Evolutionary conservation across 2,888 invertebrate genomes (phyloP).

Genomic region (Caenorhabditis becei): DNA sequence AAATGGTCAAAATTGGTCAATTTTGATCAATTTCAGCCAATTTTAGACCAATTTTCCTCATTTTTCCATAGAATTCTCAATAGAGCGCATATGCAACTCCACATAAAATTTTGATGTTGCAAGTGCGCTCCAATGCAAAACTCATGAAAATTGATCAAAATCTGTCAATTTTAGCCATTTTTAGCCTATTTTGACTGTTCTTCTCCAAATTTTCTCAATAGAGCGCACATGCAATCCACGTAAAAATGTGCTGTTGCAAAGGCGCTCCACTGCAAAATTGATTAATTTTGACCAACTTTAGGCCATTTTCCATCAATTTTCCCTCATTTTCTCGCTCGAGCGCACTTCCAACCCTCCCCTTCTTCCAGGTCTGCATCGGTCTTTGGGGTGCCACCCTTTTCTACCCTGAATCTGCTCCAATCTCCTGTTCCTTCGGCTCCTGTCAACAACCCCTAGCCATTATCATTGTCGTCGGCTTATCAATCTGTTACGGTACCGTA

Average conservation of each 20-base stretch:
- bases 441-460: constrained; percentile 77
- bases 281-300: no score
- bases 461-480: constrained; percentile 70
- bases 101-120: no score
- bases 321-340: background rate
- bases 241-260: no score
- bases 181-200: no score
- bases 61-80: background rate
- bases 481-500: constrained; percentile 71
- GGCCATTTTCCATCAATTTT: no score
- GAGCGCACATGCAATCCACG: background rate
- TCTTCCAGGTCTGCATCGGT: constrained; percentile 74
- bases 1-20: no score
- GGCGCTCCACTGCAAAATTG: background rate
- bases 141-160: constrained; percentile 6
- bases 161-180: no score
- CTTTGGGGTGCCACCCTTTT: constrained; percentile 78
- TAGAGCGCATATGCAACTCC: background rate
- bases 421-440: constrained; percentile 70
- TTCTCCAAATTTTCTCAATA: background rate
- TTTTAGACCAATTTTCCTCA: no score
- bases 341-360: background rate
- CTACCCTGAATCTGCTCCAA: constrained; percentile 75
- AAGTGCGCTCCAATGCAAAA: background rate
- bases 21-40: no score